Evolutionary conservation across 2,888 invertebrate species (phyloP), one percentile per base, ranked within the genome.

Genomic region (Dusona sp.): DNA sequence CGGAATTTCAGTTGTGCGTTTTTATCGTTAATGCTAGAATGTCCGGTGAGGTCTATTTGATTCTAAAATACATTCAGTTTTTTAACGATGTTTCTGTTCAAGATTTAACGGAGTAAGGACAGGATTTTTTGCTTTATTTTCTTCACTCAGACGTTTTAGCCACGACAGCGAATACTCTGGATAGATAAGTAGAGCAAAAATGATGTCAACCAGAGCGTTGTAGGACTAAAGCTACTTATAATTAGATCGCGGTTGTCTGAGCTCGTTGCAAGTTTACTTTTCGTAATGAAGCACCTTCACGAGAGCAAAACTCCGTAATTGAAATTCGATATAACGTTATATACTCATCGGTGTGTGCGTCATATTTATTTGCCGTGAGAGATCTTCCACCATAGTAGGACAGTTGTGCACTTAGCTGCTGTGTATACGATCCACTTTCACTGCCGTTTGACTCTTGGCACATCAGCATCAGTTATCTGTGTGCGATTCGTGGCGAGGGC

Each of bases 351-450:
- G 36, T 51, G 42, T 48, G 77, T 38, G 78, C 51, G 22, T 73
- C 36, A 54, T 83, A 48, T 75, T 79, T 83, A 79, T 79, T 72
- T 22, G 22, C 22, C 51, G 70, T 42, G 45, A 72, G 61, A 70
- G 61, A 73, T 73, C 79, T 77, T 83, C 61, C 77, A 61, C 61
- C 73, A 22, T 48, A 22, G 25, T 54, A 68, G 38, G 54, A 83
- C 57, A 74, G 65, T 51, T 77, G 38, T 79, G 68, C 45, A 38
- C 75, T 42, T 29, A 61, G 80, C 84, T 82, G 77, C 68, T 82
- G 72, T 74, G 38, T 54, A 70, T 33, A 78, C 72, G 89, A 87
- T 89, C 88, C 89, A 90, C 89, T 90, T 90, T 90, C 90, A 89
- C 90, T 88, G 79, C 57, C 75, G 67, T 51, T 67, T 54, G 61